A percentile compares a stretch with the other conserved stretches of the same genome.
These are phyloP conservation scores for Hypanus sabinus DNA, from an alignment of 2,113 vertebrate genomes.

Conservation along the genomic window DNA sequence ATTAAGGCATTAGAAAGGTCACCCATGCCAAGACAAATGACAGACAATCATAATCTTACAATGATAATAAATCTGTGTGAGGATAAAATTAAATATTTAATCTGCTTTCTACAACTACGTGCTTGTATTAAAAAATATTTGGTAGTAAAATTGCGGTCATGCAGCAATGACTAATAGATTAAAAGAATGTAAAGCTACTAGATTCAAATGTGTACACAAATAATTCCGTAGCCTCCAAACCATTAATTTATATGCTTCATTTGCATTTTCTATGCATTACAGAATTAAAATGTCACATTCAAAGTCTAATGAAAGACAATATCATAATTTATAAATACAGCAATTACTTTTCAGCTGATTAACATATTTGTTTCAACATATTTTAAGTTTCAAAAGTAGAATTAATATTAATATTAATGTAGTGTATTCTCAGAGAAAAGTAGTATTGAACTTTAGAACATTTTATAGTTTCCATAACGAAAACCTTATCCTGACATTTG, in stretches of 20 bases:
- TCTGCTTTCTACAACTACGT: slow-evolving; percentile 4
- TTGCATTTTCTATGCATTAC: not conserved
- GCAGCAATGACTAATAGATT: not conserved
- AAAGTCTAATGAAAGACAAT: not conserved
- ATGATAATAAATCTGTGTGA: not conserved
- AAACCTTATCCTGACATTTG: not conserved
- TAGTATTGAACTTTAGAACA: not conserved
- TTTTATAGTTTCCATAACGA: not conserved
- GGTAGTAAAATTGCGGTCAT: not conserved
- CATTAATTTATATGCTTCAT: not conserved
- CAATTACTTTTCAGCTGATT: not conserved
- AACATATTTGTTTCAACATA: not conserved
- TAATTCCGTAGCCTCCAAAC: not conserved
- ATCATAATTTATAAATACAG: not conserved
- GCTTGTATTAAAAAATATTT: not conserved
- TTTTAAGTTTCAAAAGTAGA: not conserved
- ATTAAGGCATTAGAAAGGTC: slow-evolving; percentile 19
- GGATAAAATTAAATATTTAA: slow-evolving; percentile 16
- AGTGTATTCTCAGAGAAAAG: no score
- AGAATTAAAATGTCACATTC: not conserved
- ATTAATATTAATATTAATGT: not conserved
- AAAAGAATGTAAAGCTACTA: not conserved
- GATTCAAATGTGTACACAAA: not conserved
- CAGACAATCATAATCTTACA: not conserved
- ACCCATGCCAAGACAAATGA: not conserved